A percentile compares a stretch with the other conserved stretches of the same genome.
Conservation (phyloP, 1,140 invertebrate species). For the Drosophila burlai region DNA sequence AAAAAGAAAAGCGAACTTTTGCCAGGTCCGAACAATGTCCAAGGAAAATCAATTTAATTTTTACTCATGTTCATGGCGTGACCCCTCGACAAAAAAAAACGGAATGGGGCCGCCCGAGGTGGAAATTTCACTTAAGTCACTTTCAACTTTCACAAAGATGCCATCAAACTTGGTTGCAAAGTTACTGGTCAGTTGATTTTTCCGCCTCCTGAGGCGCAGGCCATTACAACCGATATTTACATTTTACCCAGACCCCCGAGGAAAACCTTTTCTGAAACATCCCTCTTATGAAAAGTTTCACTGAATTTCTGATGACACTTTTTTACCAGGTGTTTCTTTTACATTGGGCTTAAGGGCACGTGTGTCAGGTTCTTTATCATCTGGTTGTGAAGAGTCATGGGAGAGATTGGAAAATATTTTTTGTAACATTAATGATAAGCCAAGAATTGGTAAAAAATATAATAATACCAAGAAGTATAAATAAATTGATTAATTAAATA, state of each 20-base stretch:
- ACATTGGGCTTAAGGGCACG: conserved; percentile 14
- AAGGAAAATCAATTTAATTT: conserved; percentile 80
- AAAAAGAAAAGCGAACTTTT: conserved; percentile 46
- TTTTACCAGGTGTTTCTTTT: conserved; percentile 23
- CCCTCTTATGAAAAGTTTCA: conserved; percentile 38
- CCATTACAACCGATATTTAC: conserved; percentile 77
- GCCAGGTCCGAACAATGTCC: conserved; percentile 61
- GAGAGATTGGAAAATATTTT: too few relatives aligned
- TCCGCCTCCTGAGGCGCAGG: conserved; percentile 43
- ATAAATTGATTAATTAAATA: neutral
- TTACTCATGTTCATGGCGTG: conserved; percentile 68
- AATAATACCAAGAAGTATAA: neutral
- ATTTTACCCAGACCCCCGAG: conserved; percentile 46
- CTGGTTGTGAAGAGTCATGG: too few relatives aligned
- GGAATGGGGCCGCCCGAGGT: conserved; percentile 37
- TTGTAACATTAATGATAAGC: neutral
- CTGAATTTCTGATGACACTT: conserved; percentile 51
- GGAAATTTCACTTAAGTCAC: conserved; percentile 82
- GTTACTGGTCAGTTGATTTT: conserved; percentile 67
- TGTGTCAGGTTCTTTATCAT: conserved; percentile 12
- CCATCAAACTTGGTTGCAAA: conserved; percentile 61
- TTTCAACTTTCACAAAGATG: conserved; percentile 71
- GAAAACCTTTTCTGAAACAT: conserved; percentile 29
- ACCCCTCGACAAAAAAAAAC: conserved; percentile 5
- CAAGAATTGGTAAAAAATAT: neutral